phyloP scores from a whole-genome alignment of 1,140 invertebrate genomes.

The Eciton burchellii region DNA sequence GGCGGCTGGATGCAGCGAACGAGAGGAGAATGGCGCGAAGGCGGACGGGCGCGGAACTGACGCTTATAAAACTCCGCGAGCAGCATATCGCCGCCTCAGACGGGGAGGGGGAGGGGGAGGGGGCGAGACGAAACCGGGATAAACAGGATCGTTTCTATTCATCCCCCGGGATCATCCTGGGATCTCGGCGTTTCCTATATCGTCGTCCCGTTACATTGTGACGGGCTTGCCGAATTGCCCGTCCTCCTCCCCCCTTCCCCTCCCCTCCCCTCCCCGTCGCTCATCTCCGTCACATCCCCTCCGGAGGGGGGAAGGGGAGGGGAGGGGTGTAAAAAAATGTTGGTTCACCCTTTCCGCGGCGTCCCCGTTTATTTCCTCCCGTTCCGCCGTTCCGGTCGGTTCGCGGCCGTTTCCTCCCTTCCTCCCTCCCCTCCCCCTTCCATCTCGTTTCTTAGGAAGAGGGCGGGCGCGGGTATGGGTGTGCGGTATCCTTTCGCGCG shows the following conservation, averaged over 20 bases:
- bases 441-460: not conserved
- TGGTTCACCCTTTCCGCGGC: conserved; percentile 16
- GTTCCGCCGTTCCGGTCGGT: not conserved
- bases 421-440: not conserved
- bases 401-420: conserved; percentile 6
- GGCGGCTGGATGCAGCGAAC: not conserved
- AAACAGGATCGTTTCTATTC: conserved; percentile 81
- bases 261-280: not conserved
- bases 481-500: not conserved
- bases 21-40: conserved; percentile 50
- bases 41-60: conserved; percentile 32
- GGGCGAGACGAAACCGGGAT: conserved; percentile 42
- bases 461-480: not conserved
- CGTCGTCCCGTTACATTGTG: conserved; percentile 48
- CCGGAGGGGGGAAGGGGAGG: too few relatives aligned
- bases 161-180: conserved; percentile 78
- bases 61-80: conserved; percentile 63
- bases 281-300: not conserved
- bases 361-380: conserved; percentile 37
- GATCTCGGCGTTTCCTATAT: conserved; percentile 60
- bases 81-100: conserved; percentile 44
- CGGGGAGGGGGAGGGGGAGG: not conserved
- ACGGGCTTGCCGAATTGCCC: conserved; percentile 63
- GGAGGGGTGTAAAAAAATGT: conserved; percentile 33
- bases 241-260: not conserved